A percentile compares a stretch with the other conserved stretches of the same genome.
Conservation (phyloP, 2,888 invertebrate genomes). For the Napeogenes inachia region DNA sequence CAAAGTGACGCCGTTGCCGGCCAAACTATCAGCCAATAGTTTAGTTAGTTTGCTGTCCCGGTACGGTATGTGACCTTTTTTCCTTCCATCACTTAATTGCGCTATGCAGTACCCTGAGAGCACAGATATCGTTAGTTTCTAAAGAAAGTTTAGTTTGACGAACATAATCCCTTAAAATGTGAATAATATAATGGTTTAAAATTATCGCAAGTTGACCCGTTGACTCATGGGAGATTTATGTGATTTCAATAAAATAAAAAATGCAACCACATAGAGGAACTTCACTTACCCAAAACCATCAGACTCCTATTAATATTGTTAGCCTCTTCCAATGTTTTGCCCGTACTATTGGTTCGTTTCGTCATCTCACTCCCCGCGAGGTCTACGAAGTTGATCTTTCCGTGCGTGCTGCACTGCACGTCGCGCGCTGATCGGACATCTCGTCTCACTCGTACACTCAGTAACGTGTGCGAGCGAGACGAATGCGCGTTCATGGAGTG, state of each 20-base stretch:
- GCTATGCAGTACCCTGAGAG: conserved; percentile 93
- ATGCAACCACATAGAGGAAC: too few species aligned
- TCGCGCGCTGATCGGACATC: conserved; percentile 89
- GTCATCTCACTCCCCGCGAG: conserved; percentile 98
- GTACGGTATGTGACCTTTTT: conserved; percentile 94
- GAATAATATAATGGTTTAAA: too few species aligned
- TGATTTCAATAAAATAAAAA: too few species aligned
- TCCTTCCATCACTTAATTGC: conserved; percentile 89
- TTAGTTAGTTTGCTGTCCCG: conserved; percentile 96
- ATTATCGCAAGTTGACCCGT: too few species aligned
- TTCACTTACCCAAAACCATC: conserved; percentile 88
- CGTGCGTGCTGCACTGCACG: conserved; percentile 92
- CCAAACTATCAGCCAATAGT: conserved; percentile 92
- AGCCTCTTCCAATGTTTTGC: conserved; percentile 93
- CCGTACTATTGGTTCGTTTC: conserved; percentile 91
- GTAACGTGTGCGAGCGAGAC: conserved; percentile 92
- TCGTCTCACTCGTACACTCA: conserved; percentile 93
- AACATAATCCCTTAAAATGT: too few species aligned
- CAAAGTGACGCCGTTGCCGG: conserved; percentile 94
- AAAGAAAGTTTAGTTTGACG: neutral
- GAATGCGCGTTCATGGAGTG: conserved; percentile 97
- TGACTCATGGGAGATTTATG: too few species aligned
- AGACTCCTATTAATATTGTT: conserved; percentile 97
- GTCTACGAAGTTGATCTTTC: conserved; percentile 97
- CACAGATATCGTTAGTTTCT: neutral